A percentile compares a stretch with the other conserved stretches of the same genome.
Evolutionary conservation across 2,888 invertebrate species (phyloP).

Genomic region (Phrixothrix hirtus): DNA sequence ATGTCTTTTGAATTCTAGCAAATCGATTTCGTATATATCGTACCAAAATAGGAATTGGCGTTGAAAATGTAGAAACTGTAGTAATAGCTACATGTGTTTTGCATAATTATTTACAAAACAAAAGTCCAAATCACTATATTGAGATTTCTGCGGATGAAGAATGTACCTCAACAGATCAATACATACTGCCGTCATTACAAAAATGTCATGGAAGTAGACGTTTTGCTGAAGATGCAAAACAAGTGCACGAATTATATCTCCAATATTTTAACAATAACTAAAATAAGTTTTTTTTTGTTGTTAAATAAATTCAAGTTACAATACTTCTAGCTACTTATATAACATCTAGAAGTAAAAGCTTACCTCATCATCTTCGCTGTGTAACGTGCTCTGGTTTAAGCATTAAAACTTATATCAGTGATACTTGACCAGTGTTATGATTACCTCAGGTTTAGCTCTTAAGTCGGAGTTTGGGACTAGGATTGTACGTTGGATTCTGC

Average conservation of each 20-base stretch:
- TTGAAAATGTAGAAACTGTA: too few species aligned
- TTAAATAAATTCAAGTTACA: neutral
- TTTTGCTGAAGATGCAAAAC: neutral
- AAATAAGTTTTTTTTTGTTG: neutral
- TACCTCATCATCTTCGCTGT: neutral
- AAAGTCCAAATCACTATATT: neutral
- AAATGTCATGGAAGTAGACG: neutral
- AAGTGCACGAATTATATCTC: neutral
- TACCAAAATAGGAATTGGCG: neutral
- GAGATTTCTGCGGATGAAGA: too few species aligned
- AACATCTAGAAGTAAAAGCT: too few species aligned
- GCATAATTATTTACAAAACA: neutral
- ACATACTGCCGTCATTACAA: too few species aligned
- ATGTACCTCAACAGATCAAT: too few species aligned
- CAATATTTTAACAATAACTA: neutral
- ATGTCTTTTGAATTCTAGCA: neutral
- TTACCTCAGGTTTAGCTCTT: too few species aligned
- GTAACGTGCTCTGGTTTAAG: too few species aligned
- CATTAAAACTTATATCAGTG: too few species aligned
- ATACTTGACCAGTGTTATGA: too few species aligned
- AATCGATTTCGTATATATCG: constrained; percentile 1
- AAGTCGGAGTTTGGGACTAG: too few species aligned
- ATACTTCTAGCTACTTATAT: too few species aligned
- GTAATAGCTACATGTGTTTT: neutral
- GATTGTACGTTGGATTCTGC: too few species aligned